Base-by-base conservation (phyloP, 2,113 vertebrate species). In the Procavia capensis region DNA sequence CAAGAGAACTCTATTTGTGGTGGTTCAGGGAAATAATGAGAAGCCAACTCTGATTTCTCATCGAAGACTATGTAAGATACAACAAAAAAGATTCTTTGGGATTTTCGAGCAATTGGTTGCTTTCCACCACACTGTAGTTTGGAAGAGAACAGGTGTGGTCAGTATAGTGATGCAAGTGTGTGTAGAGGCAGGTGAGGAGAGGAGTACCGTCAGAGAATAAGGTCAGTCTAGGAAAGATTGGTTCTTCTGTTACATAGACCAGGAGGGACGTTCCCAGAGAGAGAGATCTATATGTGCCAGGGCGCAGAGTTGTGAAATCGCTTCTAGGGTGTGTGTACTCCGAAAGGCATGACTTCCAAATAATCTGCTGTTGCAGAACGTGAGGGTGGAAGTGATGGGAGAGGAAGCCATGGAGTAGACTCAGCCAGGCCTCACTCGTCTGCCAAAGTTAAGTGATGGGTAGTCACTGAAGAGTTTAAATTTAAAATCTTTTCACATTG, bases 21-120 rank as follows among this genome's bases (percentile, higher is more conserved):
- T 85, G 90, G 50, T 64, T 90, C 72, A 83, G 41, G 25, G 47
- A 95, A 85, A 74, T 81, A 64, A 27, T 25, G 24, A 88, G 27
- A 66, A 90, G 54, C 22, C 61, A 74, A 59, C 63, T 88, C 68
- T 86, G 47, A 39, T 72, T 43, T 84, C 22, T 93, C 39, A 36
- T 34, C 24, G 45, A 85, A 89, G 92, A 87, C 63, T 79, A 45
- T 43, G 34, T 29, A 89, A 96, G 50, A 93, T 47, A n/a, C 70
- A 11, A 50, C 20, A 45, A 72, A 92, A 75, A 85, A 9, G 9
- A 0, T 59, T 78, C 75, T 45, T 19, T 54, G 54, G 41, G 59
- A 57, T 84, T 45, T 66, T 70, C 93, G 27, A n/a, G 22, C 11
- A 64, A 31, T 9, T 45, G 50, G 34, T 61, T 85, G 17, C 36